These are phyloP conservation scores for Pomacea maculata DNA, from an alignment of 1,140 invertebrate species.

Conservation along the genomic window DNA sequence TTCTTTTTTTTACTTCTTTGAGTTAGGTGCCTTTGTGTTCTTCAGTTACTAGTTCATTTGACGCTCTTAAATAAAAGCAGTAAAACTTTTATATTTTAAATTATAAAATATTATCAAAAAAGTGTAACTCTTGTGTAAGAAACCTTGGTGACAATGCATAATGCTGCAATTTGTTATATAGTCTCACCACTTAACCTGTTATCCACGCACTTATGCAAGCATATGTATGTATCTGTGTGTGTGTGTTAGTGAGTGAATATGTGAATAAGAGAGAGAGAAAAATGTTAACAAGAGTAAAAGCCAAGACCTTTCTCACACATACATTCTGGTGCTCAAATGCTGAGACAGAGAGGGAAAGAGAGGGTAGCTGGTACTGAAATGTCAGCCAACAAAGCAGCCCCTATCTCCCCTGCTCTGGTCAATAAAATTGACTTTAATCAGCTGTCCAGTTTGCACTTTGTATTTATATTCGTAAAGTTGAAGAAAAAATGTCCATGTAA, in stretches of 20 bases:
- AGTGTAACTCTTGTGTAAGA: not conserved
- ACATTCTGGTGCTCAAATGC: no score
- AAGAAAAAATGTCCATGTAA: no score
- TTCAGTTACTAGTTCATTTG: not conserved
- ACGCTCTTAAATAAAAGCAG: not conserved
- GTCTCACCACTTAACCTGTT: not conserved
- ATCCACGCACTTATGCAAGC: not conserved
- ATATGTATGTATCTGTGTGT: not conserved
- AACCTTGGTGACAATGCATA: not conserved
- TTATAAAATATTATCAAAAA: not conserved
- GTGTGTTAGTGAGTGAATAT: conserved; percentile 10
- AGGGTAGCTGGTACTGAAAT: no score
- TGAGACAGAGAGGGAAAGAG: no score
- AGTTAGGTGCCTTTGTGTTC: not conserved
- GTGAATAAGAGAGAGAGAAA: not conserved
- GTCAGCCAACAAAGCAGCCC: no score
- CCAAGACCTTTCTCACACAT: no score
- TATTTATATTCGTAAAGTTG: no score
- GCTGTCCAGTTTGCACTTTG: no score
- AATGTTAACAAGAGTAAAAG: no score
- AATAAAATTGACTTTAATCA: no score
- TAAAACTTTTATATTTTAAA: not conserved
- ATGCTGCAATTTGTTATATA: not conserved
- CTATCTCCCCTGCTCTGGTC: no score
- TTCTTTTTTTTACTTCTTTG: not conserved